A percentile compares a stretch with the other conserved stretches of the same genome.
Conservation (phyloP, 2,888 invertebrate genomes). For the Tetropium fuscum region DNA sequence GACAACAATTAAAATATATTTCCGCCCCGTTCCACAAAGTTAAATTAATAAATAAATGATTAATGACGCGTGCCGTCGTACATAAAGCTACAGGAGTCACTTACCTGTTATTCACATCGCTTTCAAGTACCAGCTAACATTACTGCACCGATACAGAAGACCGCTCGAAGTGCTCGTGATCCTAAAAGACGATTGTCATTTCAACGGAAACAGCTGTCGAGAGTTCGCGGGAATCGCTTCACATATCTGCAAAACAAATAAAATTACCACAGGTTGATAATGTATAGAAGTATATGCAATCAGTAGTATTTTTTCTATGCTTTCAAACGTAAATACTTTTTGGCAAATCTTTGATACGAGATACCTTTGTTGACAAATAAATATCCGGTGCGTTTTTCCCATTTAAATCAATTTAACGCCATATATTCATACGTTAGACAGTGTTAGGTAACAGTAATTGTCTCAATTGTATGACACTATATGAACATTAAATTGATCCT, state of each 20-base stretch:
- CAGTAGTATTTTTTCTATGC: no score
- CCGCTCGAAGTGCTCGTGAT: background rate
- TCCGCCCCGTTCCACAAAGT: no score
- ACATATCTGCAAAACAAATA: slow-evolving; percentile 20
- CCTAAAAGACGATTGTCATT: slow-evolving; percentile 5
- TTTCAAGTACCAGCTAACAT: slow-evolving; percentile 10
- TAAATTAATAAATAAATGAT: no score
- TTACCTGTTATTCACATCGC: slow-evolving; percentile 23
- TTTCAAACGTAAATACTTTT: no score
- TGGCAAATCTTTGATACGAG: no score
- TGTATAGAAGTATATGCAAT: no score
- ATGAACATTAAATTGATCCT: slow-evolving; percentile 11
- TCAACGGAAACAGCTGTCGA: background rate
- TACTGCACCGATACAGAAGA: background rate
- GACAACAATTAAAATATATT: no score
- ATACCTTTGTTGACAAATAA: no score
- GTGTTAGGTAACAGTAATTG: slow-evolving; percentile 4
- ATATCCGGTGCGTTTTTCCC: no score
- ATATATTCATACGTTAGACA: background rate
- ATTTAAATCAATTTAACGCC: no score
- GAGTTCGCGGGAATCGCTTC: background rate
- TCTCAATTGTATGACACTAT: background rate
- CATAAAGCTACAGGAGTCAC: slow-evolving; percentile 13
- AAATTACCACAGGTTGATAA: no score
- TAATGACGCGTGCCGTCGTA: no score